phyloP scores from a whole-genome alignment of 1,140 invertebrate species.

The Aethina tumida region DNA sequence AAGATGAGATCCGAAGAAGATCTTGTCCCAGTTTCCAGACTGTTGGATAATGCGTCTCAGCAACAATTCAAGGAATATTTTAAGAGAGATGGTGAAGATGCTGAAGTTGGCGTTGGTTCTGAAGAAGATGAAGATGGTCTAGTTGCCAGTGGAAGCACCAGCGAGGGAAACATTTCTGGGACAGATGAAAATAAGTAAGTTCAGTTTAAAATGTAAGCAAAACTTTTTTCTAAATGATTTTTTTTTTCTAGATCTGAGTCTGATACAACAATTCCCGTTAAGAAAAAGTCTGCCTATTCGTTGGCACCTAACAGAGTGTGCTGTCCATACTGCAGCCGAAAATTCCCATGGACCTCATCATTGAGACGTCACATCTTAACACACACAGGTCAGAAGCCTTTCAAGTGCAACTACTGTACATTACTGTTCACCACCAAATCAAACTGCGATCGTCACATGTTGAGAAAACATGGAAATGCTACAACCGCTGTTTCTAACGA shows the following conservation, averaged over 20 bases:
- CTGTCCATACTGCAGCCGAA: slow-evolving; percentile 84
- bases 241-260: slow-evolving; percentile 44
- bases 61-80: slow-evolving; percentile 52
- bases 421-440: slow-evolving; percentile 93
- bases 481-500: slow-evolving; percentile 30
- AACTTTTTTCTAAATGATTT: not conserved
- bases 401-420: slow-evolving; percentile 84
- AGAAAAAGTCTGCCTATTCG: slow-evolving; percentile 92
- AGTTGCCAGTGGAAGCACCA: slow-evolving; percentile 56
- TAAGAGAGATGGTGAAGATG: slow-evolving; percentile 37
- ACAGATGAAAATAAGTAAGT: slow-evolving; percentile 65
- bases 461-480: slow-evolving; percentile 71
- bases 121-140: slow-evolving; percentile 67
- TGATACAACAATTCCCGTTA: slow-evolving; percentile 39
- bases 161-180: slow-evolving; percentile 70
- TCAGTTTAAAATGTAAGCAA: not conserved
- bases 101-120: slow-evolving; percentile 29
- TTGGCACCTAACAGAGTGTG: slow-evolving; percentile 85
- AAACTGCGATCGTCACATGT: slow-evolving; percentile 88
- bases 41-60: slow-evolving; percentile 71
- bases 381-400: slow-evolving; percentile 93
- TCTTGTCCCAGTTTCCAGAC: slow-evolving; percentile 63
- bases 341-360: slow-evolving; percentile 94
- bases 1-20: slow-evolving; percentile 41
- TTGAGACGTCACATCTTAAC: slow-evolving; percentile 85